Conservation (phyloP, 2,888 invertebrate genomes). For the Drosophila anomalata region DNA sequence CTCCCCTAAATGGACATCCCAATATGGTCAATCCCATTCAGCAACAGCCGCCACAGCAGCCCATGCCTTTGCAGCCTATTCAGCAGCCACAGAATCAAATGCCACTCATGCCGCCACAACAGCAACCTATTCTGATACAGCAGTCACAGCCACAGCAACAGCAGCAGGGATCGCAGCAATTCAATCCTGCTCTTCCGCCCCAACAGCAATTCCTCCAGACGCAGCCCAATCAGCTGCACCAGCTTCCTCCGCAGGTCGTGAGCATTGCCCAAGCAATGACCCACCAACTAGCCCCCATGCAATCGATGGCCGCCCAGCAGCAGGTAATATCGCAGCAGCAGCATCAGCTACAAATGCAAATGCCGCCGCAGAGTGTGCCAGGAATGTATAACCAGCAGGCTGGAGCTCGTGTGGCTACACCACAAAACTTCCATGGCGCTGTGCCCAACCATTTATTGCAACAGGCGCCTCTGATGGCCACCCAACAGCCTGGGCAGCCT, state of each 20-base stretch:
- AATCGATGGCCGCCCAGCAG: conserved; percentile 52
- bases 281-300: conserved; percentile 55
- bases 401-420: conserved; percentile 22
- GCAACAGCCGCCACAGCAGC: conserved; percentile 53
- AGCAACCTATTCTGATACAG: conserved; percentile 39
- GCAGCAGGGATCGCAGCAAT: conserved; percentile 56
- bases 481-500: conserved; percentile 52
- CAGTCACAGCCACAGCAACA: conserved; percentile 56
- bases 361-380: conserved; percentile 48
- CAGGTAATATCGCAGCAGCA: conserved; percentile 63
- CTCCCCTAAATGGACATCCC: conserved; percentile 40
- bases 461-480: conserved; percentile 54
- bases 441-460: conserved; percentile 68
- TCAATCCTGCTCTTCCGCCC: conserved; percentile 58
- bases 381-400: conserved; percentile 65
- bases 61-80: conserved; percentile 41
- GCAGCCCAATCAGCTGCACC: conserved; percentile 65
- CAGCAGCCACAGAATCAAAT: conserved; percentile 45
- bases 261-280: conserved; percentile 52
- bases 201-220: conserved; percentile 60
- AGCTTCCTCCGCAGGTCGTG: conserved; percentile 59
- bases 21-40: conserved; percentile 53
- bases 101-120: conserved; percentile 36
- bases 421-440: conserved; percentile 51
- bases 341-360: conserved; percentile 56